Percentiles rank a stretch among this genome's conserved stretches.
These are phyloP conservation scores for Chaunax sp. DNA, from an alignment of 2,797 vertebrate species.

Conservation along the genomic window DNA sequence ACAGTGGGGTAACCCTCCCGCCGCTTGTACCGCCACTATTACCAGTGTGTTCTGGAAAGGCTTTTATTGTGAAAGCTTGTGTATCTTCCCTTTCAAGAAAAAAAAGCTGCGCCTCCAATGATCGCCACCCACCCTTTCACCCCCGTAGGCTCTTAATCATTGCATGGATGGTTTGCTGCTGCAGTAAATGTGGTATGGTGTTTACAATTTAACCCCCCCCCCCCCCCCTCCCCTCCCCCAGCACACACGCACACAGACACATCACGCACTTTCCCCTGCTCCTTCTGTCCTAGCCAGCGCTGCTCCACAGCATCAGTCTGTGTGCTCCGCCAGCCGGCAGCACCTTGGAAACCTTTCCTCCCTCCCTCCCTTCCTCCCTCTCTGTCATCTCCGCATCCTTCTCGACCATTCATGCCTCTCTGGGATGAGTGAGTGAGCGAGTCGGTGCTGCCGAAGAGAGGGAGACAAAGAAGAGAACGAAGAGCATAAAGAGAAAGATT, in stretches of 20 bases:
- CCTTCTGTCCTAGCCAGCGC: constrained; percentile 55
- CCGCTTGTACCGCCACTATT: constrained; percentile 9
- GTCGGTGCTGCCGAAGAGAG: constrained; percentile 68
- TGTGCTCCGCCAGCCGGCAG: constrained; percentile 82
- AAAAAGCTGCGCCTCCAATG: constrained; percentile 67
- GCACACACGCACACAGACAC: constrained; percentile 33
- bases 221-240: constrained; percentile 40
- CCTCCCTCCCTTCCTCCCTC: constrained; percentile 59
- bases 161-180: constrained; percentile 89
- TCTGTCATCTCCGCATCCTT: constrained; percentile 66
- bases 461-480: constrained; percentile 74
- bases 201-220: constrained; percentile 83
- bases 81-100: constrained; percentile 70
- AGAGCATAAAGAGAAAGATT: constrained; percentile 61
- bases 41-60: constrained; percentile 24
- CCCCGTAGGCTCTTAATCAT: constrained; percentile 76
- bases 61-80: constrained; percentile 77
- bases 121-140: constrained; percentile 60
- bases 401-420: constrained; percentile 84
- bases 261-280: constrained; percentile 60
- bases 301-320: constrained; percentile 87
- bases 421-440: constrained; percentile 86
- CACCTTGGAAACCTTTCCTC: constrained; percentile 78
- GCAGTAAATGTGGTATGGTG: constrained; percentile 86
- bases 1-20: constrained; percentile 47